Percentiles rank a stretch among this genome's conserved stretches.
Conservation (phyloP, 2,888 invertebrate species). For the Euclidia mi region DNA sequence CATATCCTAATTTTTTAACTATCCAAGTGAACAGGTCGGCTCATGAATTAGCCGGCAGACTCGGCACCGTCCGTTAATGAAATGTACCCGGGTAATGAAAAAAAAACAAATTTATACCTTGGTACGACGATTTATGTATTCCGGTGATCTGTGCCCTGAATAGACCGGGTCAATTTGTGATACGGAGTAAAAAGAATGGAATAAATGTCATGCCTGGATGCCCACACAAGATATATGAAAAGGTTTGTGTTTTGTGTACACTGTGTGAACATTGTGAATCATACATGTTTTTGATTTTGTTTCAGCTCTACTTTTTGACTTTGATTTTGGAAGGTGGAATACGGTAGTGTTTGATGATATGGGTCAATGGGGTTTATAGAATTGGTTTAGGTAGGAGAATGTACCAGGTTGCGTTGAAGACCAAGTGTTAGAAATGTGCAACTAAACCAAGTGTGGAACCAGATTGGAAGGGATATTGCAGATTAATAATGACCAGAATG, state of each 20-base stretch:
- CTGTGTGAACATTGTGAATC: too few species aligned
- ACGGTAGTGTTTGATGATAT: too few species aligned
- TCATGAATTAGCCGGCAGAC: slow-evolving; percentile 45
- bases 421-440: too few species aligned
- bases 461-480: too few species aligned
- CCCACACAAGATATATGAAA: slow-evolving; percentile 1
- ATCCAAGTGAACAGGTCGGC: slow-evolving; percentile 22
- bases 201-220: background rate
- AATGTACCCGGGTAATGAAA: slow-evolving; percentile 53
- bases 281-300: too few species aligned
- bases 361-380: too few species aligned
- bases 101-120: slow-evolving; percentile 56
- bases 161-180: slow-evolving; percentile 13
- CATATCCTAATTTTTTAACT: slow-evolving; percentile 19
- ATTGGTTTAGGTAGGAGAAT: too few species aligned
- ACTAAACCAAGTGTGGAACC: too few species aligned
- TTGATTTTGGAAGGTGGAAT: too few species aligned
- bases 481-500: too few species aligned
- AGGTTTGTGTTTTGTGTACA: background rate
- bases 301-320: too few species aligned
- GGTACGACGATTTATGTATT: slow-evolving; percentile 45
- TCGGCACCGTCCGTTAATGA: slow-evolving; percentile 47
- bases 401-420: too few species aligned
- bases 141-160: slow-evolving; percentile 44
- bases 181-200: slow-evolving; percentile 8